Conservation (phyloP, 2,113 vertebrate species). For the Blennius ocellaris region DNA sequence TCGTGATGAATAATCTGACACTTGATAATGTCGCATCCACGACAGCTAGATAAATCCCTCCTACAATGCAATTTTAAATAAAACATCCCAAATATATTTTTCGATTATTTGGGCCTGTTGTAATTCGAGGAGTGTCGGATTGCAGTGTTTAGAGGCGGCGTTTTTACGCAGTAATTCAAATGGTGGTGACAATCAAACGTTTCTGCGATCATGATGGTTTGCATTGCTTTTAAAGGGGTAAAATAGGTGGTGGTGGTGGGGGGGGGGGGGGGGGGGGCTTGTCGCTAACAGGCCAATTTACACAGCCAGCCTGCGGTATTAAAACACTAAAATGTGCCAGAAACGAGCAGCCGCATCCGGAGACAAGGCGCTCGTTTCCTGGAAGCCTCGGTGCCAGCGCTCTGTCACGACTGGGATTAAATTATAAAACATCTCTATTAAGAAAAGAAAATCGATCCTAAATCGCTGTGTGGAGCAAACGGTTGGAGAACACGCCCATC, state of each 20-base stretch:
- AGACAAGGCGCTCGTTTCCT: constrained; percentile 26
- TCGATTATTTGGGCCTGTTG: no score
- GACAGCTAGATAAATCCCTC: neutral
- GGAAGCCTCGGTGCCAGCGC: constrained; percentile 27
- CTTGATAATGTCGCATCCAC: constrained; percentile 11
- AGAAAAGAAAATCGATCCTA: constrained; percentile 46
- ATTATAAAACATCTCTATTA: constrained; percentile 41
- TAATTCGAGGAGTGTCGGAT: no score
- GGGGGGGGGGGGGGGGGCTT: constrained; percentile 27
- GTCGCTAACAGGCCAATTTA: constrained; percentile 51
- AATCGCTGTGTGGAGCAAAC: constrained; percentile 49
- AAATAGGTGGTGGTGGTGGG: no score
- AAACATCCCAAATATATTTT: no score
- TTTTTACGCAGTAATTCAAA: no score
- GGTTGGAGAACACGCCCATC: constrained; percentile 60
- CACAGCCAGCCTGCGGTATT: constrained; percentile 23
- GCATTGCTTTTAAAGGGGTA: constrained; percentile 8
- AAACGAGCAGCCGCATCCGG: neutral
- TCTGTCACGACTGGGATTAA: constrained; percentile 60
- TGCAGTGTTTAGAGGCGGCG: no score
- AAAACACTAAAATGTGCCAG: constrained; percentile 18
- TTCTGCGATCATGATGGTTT: neutral
- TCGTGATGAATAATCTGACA: constrained; percentile 21
- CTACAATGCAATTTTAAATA: neutral
- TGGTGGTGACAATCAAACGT: neutral